phyloP scores from a whole-genome alignment of 2,113 vertebrate species.

The Parus major region DNA sequence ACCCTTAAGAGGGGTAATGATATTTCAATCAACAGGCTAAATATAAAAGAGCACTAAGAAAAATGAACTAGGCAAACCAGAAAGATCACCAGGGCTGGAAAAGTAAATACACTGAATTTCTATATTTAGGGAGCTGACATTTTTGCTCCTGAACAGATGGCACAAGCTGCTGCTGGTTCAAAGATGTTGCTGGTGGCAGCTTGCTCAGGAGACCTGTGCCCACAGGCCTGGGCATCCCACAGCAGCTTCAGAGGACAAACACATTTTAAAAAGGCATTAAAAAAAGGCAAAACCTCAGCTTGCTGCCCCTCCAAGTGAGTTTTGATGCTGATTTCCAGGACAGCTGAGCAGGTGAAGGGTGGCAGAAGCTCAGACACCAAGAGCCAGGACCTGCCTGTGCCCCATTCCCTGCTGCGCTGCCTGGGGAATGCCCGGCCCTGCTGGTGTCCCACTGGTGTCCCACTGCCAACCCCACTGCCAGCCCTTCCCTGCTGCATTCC shows the following conservation, averaged over 20 bases:
- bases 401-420: neutral
- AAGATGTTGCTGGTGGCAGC: neutral
- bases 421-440: neutral
- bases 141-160: conserved; percentile 20
- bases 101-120: conserved; percentile 26
- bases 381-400: neutral
- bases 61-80: conserved; percentile 21
- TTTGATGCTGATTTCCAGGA: neutral
- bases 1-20: neutral
- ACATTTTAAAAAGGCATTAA: neutral
- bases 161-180: neutral
- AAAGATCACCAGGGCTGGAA: conserved; percentile 8
- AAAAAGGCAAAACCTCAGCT: neutral
- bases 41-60: conserved; percentile 27
- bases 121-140: conserved; percentile 50
- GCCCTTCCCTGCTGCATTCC: neutral
- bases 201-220: neutral
- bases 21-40: conserved; percentile 18
- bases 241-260: neutral
- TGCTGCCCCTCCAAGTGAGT: neutral
- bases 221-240: neutral
- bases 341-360: neutral
- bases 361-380: neutral
- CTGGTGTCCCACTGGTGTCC: neutral
- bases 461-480: neutral